Conservation (phyloP, 2,113 vertebrate species). For the Melanerpes aurifrons region DNA sequence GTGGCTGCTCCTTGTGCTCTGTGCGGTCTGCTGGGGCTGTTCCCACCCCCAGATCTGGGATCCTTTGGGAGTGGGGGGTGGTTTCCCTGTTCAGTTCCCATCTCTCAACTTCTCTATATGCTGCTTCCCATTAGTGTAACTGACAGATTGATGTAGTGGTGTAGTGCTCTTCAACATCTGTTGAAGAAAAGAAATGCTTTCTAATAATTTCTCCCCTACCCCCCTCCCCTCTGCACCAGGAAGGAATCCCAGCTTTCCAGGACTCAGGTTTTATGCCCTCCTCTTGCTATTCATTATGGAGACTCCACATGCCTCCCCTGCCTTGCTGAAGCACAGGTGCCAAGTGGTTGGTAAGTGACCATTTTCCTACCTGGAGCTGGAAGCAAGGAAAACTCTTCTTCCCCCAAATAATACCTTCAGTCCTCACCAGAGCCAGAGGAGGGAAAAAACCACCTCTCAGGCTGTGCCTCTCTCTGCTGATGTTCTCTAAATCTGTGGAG, state of each 20-base stretch:
- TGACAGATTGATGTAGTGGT: slow-evolving; percentile 18
- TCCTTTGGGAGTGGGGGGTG: background rate
- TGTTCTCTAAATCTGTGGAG: background rate
- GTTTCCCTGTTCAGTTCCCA: background rate
- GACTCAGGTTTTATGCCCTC: background rate
- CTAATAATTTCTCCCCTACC: slow-evolving; percentile 15
- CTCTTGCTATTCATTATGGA: background rate
- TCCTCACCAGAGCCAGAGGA: background rate
- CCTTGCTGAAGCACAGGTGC: background rate
- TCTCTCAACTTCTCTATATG: background rate
- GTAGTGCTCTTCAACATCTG: slow-evolving; percentile 27
- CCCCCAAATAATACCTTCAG: background rate
- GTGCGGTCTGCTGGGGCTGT: fast-evolving
- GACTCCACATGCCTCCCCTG: background rate
- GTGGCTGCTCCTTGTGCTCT: background rate
- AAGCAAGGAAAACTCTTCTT: background rate
- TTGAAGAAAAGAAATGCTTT: slow-evolving; percentile 37
- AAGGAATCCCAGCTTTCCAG: slow-evolving; percentile 2
- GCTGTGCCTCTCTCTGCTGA: background rate
- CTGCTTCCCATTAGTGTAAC: slow-evolving; percentile 39
- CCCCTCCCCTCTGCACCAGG: slow-evolving; percentile 2
- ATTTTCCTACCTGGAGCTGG: background rate
- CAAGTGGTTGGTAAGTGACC: background rate
- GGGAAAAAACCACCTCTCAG: background rate
- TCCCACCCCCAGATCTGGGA: fast-evolving